Conservation (phyloP, 2,888 invertebrate species). For the Hypsopygia costalis region DNA sequence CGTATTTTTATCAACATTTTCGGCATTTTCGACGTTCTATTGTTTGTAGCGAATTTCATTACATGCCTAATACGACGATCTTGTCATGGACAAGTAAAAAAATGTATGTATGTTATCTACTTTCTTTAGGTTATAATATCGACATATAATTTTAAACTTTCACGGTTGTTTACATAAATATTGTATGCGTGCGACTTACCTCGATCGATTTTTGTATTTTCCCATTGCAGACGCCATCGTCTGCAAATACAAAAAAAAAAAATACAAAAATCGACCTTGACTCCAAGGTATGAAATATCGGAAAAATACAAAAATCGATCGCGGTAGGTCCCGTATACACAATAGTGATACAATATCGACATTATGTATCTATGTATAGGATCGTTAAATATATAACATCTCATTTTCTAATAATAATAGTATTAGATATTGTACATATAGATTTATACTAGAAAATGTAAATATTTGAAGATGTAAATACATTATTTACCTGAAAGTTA, state of each 20-base stretch:
- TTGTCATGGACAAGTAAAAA: slow-evolving; percentile 43
- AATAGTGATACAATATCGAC: slow-evolving; percentile 10
- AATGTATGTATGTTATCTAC: slow-evolving; percentile 36
- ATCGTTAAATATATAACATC: slow-evolving; percentile 14
- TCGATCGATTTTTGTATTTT: too few species aligned
- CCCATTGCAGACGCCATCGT: too few species aligned
- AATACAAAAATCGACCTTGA: too few species aligned
- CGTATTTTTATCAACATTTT: slow-evolving; percentile 12
- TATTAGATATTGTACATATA: slow-evolving; percentile 24
- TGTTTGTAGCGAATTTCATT: slow-evolving; percentile 12
- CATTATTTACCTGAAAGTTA: slow-evolving; percentile 32
- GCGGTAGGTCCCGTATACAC: too few species aligned
- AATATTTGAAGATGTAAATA: slow-evolving; percentile 35
- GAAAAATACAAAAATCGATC: too few species aligned
- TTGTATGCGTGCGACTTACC: too few species aligned
- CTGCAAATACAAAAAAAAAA: too few species aligned
- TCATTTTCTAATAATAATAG: slow-evolving; percentile 13
- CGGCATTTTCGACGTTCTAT: slow-evolving; percentile 12
- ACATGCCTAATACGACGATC: slow-evolving; percentile 14
- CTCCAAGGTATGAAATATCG: too few species aligned
- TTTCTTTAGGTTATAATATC: slow-evolving; percentile 35
- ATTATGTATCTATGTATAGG: slow-evolving; percentile 9
- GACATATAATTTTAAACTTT: too few species aligned
- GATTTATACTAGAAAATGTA: slow-evolving; percentile 27
- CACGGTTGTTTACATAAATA: too few species aligned